These are phyloP conservation scores for Chrysemys picta DNA, from an alignment of 2,113 vertebrate genomes.

Conservation along the genomic window DNA sequence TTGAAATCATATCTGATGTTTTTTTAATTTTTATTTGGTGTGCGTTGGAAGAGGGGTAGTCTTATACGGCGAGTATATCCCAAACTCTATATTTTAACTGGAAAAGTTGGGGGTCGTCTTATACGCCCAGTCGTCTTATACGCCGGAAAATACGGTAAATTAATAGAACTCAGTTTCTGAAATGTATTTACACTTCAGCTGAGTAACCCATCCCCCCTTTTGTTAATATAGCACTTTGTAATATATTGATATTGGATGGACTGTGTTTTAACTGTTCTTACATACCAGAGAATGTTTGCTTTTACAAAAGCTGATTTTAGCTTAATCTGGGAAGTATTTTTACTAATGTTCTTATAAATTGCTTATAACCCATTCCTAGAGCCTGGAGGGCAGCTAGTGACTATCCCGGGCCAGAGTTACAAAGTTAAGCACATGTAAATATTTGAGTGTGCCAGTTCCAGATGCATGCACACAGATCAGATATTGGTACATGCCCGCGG, in stretches of 20 bases:
- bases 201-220: not conserved
- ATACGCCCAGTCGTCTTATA: too few relatives aligned
- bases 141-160: too few relatives aligned
- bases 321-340: not conserved
- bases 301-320: not conserved
- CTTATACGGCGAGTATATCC: too few relatives aligned
- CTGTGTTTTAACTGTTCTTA: not conserved
- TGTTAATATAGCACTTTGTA: not conserved
- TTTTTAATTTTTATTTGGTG: too few relatives aligned
- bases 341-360: not conserved
- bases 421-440: not conserved
- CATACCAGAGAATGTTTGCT: accelerated
- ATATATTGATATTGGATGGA: not conserved
- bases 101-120: too few relatives aligned
- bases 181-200: not conserved
- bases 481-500: not conserved
- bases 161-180: accelerated
- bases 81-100: too few relatives aligned
- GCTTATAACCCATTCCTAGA: accelerated
- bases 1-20: too few relatives aligned
- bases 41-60: too few relatives aligned
- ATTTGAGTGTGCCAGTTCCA: not conserved
- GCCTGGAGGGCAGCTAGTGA: accelerated
- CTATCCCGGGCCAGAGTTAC: not conserved
- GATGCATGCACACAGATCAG: not conserved